Base-by-base conservation (phyloP, 1,140 invertebrate genomes). In the Orius insidiosus region DNA sequence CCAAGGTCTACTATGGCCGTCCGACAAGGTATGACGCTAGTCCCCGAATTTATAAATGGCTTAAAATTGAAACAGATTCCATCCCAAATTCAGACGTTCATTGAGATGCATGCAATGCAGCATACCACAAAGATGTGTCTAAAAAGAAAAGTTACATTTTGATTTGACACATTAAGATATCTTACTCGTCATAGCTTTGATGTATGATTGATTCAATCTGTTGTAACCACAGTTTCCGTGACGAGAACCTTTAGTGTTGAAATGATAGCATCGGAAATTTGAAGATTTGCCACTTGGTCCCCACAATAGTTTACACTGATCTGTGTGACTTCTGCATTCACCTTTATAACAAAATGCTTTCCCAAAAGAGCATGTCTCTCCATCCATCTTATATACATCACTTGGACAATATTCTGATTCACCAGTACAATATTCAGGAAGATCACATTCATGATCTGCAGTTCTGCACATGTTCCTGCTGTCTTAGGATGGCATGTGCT, bases 141-240 rank as follows among this genome's bases (percentile, higher is more conserved):
- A 48, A 30, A 59, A 55, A 50, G 3, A 24, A 7, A 53, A 54
- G 38, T 9, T 36, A 36, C 3, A n/a, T n/a, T 36, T 11, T 15
- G 14, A 3, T 10, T 15, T 11, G 35, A 36, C 3, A 9, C 3
- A 15, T 36, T 3, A n/a, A n/a, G 35, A 36, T 9, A 19, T 68
- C 78, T 72, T 69, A 85, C 72, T 76, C 71, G 44, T 68, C 60
- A 5, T 69, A 60, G 61, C 94, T 50, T 69, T 74, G 1, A 69
- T 61, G 62, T 76, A 97, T 14, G 70, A 74, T 18, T 79, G 67
- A 38, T 76, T 78, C 0, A 78, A 55, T 31, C 78, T 74, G 63
- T 89, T 78, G 61, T 83, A 96, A 3, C 93, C 94, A 67, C 94
- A 98, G 64, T 98, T 95, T n/a, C 93, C 94, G 58, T 80, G 75